These are phyloP conservation scores for Scaptomyza pallida DNA, from an alignment of 1,140 invertebrate genomes.

Conservation along the genomic window DNA sequence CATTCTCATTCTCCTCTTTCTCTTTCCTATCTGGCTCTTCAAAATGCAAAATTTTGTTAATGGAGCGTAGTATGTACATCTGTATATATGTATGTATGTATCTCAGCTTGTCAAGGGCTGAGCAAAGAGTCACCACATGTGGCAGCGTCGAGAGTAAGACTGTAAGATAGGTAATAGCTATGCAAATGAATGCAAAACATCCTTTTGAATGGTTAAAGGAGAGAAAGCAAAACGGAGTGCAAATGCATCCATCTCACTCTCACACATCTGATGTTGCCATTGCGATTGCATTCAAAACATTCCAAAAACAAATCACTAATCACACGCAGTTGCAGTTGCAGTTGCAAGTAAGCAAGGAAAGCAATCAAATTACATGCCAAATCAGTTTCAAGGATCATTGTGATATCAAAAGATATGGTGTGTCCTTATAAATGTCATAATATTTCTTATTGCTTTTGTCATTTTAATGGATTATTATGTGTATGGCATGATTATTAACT, in stretches of 20 bases:
- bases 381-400: too few relatives aligned
- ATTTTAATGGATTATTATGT: too few relatives aligned
- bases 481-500: too few relatives aligned
- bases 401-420: too few relatives aligned
- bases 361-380: too few relatives aligned
- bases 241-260: not conserved
- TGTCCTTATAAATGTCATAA: too few relatives aligned
- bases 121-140: constrained; percentile 1
- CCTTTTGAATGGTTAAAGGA: constrained; percentile 10
- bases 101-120: not conserved
- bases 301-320: not conserved
- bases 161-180: constrained; percentile 20
- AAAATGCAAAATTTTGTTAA: constrained; percentile 8
- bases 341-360: too few relatives aligned
- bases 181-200: constrained; percentile 24
- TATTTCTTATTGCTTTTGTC: too few relatives aligned
- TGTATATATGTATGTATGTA: too few relatives aligned
- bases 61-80: not conserved
- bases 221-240: constrained; percentile 2
- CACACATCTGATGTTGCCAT: not conserved
- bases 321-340: too few relatives aligned
- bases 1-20: not conserved
- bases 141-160: constrained; percentile 1
- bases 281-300: not conserved
- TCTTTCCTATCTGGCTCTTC: not conserved